These are phyloP conservation scores for Coelopa pilipes DNA, from an alignment of 2,888 invertebrate genomes.

Conservation along the genomic window DNA sequence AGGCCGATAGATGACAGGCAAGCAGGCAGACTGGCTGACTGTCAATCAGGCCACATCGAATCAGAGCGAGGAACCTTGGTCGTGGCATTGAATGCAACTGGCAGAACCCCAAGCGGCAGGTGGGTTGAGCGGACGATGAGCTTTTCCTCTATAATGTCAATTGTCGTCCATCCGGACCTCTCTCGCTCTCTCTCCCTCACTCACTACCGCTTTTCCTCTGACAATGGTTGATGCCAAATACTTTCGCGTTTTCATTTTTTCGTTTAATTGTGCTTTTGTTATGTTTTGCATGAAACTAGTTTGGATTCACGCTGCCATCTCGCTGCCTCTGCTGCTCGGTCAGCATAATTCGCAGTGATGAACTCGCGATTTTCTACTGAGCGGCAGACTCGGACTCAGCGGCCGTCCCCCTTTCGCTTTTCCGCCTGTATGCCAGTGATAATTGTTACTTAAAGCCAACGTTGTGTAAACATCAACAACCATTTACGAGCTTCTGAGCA, in stretches of 20 bases:
- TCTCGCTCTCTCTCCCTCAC: neutral
- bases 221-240: neutral
- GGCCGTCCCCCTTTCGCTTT: neutral
- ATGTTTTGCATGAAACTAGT: constrained; percentile 2
- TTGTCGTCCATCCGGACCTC: neutral
- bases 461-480: no score
- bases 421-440: no score
- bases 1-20: no score
- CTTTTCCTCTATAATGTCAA: neutral
- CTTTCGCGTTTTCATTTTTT: no score
- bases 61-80: constrained; percentile 20
- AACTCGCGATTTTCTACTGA: neutral
- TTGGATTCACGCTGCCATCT: neutral
- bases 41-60: neutral
- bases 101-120: constrained; percentile 3
- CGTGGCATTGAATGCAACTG: constrained; percentile 31
- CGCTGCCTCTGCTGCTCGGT: constrained; percentile 10
- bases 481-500: constrained; percentile 2
- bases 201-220: neutral
- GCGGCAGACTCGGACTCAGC: neutral
- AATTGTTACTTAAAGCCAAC: no score
- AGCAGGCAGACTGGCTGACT: neutral
- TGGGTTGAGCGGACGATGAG: no score
- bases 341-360: constrained; percentile 16
- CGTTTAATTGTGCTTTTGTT: neutral